Evolutionary conservation across 2,797 vertebrate species (phyloP), one percentile per base, ranked within the genome.

Genomic region (Astyanax mexicanus): DNA sequence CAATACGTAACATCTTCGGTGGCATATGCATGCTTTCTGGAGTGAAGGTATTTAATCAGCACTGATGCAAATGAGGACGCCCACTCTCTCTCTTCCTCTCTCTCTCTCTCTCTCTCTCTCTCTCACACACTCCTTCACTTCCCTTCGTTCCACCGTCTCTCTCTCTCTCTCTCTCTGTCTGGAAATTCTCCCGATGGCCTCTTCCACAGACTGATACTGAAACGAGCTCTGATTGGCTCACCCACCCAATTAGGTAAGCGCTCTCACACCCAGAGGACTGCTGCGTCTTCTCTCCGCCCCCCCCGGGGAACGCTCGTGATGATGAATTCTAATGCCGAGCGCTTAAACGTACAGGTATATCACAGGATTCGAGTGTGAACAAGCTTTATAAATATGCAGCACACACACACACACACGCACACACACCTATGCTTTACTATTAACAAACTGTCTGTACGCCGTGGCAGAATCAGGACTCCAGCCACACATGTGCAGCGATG

Each of bases 81-180:
- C 40, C 52, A 42, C 69, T 12, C 23, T 74, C 88, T 85, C 23
- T 17, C 25, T 17, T 35, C 27, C 52, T 1, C 55, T 40, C 29
- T 32, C 32, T 6, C 27, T 66, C 21, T 8, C 44, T 5, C 7
- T 37, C 51, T 13, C 3, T 69, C 67, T 17, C 19, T 42, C 32
- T 27, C 8, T 69, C 47, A 54, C 52, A 21, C 7, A 25, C 19
- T 58, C 52, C 42, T 54, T 42, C 47, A 54, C 2, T 47, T 27
- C 64, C 15, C 21, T 44, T 25, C 25, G 15, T 67, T 47, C 27
- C 42, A 15, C 38, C 15, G 9, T 23, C 42, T 45, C 32, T n/a
- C n/a, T n/a, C n/a, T n/a, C n/a, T n/a, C n/a, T n/a, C n/a, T n/a
- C n/a, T n/a, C n/a, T 32, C 29, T 32, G 10, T 66, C 64, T 66